phyloP scores from a whole-genome alignment of 1,140 invertebrate genomes.

The Acromyrmex heyeri region DNA sequence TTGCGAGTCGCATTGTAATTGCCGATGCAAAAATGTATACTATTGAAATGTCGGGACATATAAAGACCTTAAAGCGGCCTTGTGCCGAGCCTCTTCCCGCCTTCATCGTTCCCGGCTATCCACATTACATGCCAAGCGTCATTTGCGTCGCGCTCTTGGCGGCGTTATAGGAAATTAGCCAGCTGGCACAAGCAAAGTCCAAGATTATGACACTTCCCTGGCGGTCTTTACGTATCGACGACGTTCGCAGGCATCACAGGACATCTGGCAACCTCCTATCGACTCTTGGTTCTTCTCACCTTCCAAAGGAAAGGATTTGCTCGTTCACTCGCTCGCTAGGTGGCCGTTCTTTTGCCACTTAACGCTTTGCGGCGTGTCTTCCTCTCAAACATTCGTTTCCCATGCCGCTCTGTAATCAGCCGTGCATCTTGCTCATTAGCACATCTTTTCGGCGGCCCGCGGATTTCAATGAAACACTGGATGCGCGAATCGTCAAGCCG shows the following conservation, averaged over 20 bases:
- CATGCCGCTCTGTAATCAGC: slow-evolving; percentile 78
- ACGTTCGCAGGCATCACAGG: neutral
- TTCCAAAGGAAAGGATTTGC: slow-evolving; percentile 62
- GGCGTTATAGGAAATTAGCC: slow-evolving; percentile 74
- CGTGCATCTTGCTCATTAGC: slow-evolving; percentile 77
- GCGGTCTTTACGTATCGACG: slow-evolving; percentile 20
- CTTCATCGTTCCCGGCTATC: slow-evolving; percentile 47
- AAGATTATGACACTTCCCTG: slow-evolving; percentile 77
- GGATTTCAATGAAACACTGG: slow-evolving; percentile 72
- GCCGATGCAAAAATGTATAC: slow-evolving; percentile 20
- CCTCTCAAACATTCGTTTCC: slow-evolving; percentile 62
- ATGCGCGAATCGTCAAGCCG: slow-evolving; percentile 31
- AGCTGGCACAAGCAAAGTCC: slow-evolving; percentile 72
- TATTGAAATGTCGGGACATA: slow-evolving; percentile 7
- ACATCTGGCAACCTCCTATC: slow-evolving; percentile 69
- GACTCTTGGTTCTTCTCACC: slow-evolving; percentile 39
- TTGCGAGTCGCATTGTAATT: slow-evolving; percentile 21
- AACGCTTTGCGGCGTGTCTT: slow-evolving; percentile 48
- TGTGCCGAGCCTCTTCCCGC: slow-evolving; percentile 54
- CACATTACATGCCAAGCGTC: slow-evolving; percentile 63
- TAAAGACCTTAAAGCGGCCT: slow-evolving; percentile 42
- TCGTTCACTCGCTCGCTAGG: slow-evolving; percentile 62
- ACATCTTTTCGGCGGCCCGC: slow-evolving; percentile 55
- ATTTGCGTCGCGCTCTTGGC: slow-evolving; percentile 52
- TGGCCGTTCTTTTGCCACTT: slow-evolving; percentile 74